Evolutionary conservation across 1,140 invertebrate species (phyloP), one percentile per base, ranked within the genome.

Genomic region (Saccostrea echinata): DNA sequence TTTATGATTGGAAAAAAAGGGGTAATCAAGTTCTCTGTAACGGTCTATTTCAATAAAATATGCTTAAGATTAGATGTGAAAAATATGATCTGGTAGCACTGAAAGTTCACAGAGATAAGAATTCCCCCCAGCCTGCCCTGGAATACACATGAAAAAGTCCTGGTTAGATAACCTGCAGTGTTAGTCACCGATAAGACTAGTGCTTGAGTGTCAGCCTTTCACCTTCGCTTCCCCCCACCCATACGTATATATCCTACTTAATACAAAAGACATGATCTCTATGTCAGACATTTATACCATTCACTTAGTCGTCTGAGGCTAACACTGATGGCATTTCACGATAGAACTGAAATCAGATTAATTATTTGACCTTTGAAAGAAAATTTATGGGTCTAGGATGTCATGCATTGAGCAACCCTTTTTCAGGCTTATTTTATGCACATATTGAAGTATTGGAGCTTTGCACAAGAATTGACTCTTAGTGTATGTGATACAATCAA

Each of bases 141-240:
- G 24, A 64, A 64, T 64, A n/a, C 68, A 76, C 24, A 76, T 76
- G 68, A 27, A 76, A 76, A 76, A 76, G 68, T 76, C 68, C 68
- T 76, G 68, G 68, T 76, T 76, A 76, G 68, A 76, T 76, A 76
- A 76, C 68, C 68, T 71, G 18, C 11, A 13, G 68, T 24, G 27
- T 76, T 76, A 30, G 68, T 76, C 12, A 76, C 11, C 27, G 68
- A 76, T 76, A 76, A 76, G 30, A 27, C 11, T 27, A 68, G 27
- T 68, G 0, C 11, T 33, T 30, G 27, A 30, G 16, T 76, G 68
- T 11, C 16, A 12, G 68, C 68, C 11, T 11, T 33, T 35, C 13
- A 33, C 68, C 30, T 68, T 68, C 27, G n/a, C 27, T 27, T 76
- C 8, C 13, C 68, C 12, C 68, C 68, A 76, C 68, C 68, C 27